phyloP scores from a whole-genome alignment of 2,888 invertebrate genomes.

The Apodemia zela region DNA sequence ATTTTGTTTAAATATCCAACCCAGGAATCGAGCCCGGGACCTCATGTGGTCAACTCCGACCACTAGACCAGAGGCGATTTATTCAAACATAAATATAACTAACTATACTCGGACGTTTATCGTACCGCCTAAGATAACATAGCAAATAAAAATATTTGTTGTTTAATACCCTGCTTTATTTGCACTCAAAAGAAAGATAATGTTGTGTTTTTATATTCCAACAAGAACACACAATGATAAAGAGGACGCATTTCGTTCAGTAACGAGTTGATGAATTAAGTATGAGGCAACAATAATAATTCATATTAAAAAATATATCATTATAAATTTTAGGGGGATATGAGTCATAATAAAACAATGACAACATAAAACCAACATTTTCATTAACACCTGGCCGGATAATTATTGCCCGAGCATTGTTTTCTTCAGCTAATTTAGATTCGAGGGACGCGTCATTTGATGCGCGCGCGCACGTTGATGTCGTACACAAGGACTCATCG shows the following conservation, averaged over 20 bases:
- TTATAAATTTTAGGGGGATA: not conserved
- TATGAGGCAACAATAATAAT: not conserved
- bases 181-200: not conserved
- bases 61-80: no score
- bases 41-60: no score
- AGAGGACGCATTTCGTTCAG: not conserved
- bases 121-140: not conserved
- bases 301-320: not conserved
- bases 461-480: constrained; percentile 60
- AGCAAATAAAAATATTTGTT: constrained; percentile 1
- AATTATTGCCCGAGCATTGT: constrained; percentile 60
- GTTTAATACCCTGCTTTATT: not conserved
- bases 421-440: constrained; percentile 58
- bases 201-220: not conserved
- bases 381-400: constrained; percentile 46
- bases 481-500: constrained; percentile 52
- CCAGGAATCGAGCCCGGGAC: no score
- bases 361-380: constrained; percentile 27
- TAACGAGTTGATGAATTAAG: not conserved
- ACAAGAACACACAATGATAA: not conserved
- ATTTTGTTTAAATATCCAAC: no score
- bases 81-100: not conserved
- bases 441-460: constrained; percentile 51
- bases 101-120: not conserved
- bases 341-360: constrained; percentile 26